Conservation (phyloP, 2,797 vertebrate species). For the Enteromius viviparus region DNA sequence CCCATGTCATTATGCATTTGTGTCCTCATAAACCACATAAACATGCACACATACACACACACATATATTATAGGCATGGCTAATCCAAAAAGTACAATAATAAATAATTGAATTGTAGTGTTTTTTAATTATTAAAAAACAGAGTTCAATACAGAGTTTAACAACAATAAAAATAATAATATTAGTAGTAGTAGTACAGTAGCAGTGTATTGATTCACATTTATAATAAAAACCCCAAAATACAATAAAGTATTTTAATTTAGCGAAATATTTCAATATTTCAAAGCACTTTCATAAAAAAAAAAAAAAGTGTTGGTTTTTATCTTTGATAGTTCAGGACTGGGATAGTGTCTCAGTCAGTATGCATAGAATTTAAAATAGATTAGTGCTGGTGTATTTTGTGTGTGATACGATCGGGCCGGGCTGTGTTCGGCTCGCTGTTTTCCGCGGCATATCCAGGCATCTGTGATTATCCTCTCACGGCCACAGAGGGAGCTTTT, state of each 20-base stretch:
- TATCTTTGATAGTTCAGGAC: background rate
- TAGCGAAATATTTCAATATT: background rate
- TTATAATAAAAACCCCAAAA: background rate
- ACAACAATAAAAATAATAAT: too few relatives aligned
- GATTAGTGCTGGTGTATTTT: background rate
- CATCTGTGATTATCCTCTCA: conserved; percentile 81
- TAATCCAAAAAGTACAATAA: too few relatives aligned
- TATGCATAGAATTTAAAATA: background rate
- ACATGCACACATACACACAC: too few relatives aligned
- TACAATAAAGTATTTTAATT: background rate
- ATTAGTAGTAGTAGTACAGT: too few relatives aligned
- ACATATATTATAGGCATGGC: too few relatives aligned
- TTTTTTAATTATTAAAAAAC: background rate
- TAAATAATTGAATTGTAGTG: background rate
- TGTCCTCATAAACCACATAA: too few relatives aligned
- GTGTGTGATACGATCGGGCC: background rate
- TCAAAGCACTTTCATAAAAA: background rate
- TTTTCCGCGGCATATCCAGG: conserved; percentile 48
- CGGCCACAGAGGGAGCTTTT: conserved; percentile 75
- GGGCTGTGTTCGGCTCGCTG: conserved; percentile 28
- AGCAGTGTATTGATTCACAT: background rate
- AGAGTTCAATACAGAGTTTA: background rate
- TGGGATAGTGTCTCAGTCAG: background rate
- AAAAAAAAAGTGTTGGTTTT: background rate
- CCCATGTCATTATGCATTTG: too few relatives aligned